Base-by-base conservation (phyloP, 2,797 vertebrate genomes). In the Orestias chungarensis region DNA sequence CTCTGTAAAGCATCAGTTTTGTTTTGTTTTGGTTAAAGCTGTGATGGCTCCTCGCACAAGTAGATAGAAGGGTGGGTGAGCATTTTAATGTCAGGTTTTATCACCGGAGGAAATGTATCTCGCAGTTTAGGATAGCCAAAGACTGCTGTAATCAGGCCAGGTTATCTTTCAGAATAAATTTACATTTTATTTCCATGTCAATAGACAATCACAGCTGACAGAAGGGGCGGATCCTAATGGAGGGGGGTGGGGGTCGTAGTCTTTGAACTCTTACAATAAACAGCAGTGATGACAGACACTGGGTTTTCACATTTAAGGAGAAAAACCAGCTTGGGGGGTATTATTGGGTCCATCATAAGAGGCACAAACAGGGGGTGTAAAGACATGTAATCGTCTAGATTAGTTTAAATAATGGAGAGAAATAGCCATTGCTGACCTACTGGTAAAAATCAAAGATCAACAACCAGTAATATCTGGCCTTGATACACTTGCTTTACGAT, bases 101-200 rank as follows among this genome's bases (percentile, higher is more conserved):
- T 66, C 27, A 18, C 71, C 57, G 68, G 67, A 85, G 75, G 68
- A 76, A 68, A 87, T 87, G 88, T 84, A 83, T 76, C 80, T 85
- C 82, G 66, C 75, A 71, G 75, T 11, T 74, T 18, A 68, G 33
- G 66, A 55, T 64, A 87, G 81, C 72, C 67, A 80, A 80, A 86
- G 66, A 78, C 75, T 8, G 57, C 84, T 81, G 88, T 87, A 90
- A 93, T 91, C 86, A 87, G 73, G 68, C 82, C 64, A 75, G 89
- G 89, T 93, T 86, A 92, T 91, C 91, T 85, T 88, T 88, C 81
- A 81, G 92, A 93, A 92, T 90, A 90, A 75, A 93, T 93, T 93
- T 90, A 86, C 90, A 91, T 91, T 18, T 73, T 85, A 93, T 92
- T 93, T 92, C 87, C 91, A 92, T 92, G 91, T 92, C 91, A 92